Conservation (phyloP, 2,888 invertebrate species). For the Epirrhoe alternata region DNA sequence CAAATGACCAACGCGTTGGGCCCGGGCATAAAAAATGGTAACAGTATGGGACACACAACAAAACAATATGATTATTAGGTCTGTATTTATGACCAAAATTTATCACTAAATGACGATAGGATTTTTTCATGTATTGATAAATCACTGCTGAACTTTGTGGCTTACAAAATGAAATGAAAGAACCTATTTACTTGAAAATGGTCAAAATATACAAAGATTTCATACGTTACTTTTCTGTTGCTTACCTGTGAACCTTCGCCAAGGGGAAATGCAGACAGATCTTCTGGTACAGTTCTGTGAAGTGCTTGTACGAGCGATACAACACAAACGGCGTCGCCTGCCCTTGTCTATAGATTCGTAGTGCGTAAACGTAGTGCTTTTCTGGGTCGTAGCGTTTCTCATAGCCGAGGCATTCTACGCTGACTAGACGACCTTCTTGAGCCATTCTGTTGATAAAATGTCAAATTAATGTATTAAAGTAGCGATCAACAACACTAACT, state of each 20-base stretch:
- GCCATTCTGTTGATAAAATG: conserved; percentile 86
- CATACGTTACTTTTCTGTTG: background rate
- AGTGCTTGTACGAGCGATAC: conserved; percentile 98
- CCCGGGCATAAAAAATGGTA: no score
- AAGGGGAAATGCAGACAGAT: conserved; percentile 96
- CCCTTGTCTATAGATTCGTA: conserved; percentile 92
- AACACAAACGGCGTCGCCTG: conserved; percentile 95
- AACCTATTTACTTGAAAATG: no score
- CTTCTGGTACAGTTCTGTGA: conserved; percentile 98
- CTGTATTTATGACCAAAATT: no score
- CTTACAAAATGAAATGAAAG: no score
- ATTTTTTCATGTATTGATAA: no score
- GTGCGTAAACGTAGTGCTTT: conserved; percentile 97
- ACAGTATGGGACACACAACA: no score
- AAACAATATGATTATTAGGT: no score
- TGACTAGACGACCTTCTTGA: conserved; percentile 94
- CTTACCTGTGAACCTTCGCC: conserved; percentile 95
- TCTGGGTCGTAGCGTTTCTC: conserved; percentile 98
- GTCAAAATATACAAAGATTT: no score
- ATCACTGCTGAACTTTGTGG: no score
- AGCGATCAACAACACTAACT: no score
- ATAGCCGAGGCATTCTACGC: conserved; percentile 94
- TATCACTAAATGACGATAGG: no score
- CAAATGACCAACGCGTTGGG: no score
- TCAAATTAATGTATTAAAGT: background rate